Base-by-base conservation (phyloP, 2,113 vertebrate species). In the Cnemophilus loriae region DNA sequence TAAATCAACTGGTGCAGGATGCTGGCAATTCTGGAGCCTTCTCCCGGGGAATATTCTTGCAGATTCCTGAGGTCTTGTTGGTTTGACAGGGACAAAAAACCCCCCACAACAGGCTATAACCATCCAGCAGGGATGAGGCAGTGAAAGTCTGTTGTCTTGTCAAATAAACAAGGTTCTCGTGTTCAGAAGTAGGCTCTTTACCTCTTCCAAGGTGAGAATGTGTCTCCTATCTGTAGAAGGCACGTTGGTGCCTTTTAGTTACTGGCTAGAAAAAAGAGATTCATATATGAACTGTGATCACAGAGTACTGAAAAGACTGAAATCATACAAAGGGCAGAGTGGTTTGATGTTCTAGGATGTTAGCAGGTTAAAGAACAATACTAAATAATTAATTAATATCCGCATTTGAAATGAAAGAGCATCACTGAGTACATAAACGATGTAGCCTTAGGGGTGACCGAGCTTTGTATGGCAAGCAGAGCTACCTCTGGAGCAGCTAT, bases 1-100 rank as follows among this genome's bases (percentile, higher is more conserved):
- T 93, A 87, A 90, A 89, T 96, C 83, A 93, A 52, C 30, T 89
- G 47, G 22, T 87, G 35, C 16, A 73, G 70, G 32, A 87, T 91
- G 52, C 46, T 91, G 78, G 61, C 65, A 60, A 5, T 82, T 52
- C 52, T 91, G 87, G 19, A 90, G 33, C 32, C 53, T 90, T 53
- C 13, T 63, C 13, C 24, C 0, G 0, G 53, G 37, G 75, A 94
- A 52, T 76, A 49, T 80, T 82, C 65, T 82, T 90, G 53, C 50
- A 73, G 50, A 93, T 88, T 93, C 70, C 61, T 73, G 44, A 88
- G 67, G 28, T 61, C 39, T 86, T 41, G 19, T 49, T 77, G 23
- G 59, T 69, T 90, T 91, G 84, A 76, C 82, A 79, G 64, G 39
- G 60, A 13, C 46, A 60, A 79, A 94, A 63, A 73, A 2, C 6